Evolutionary conservation across 2,113 vertebrate genomes (phyloP), one percentile per base, ranked within the genome.

Genomic region (Phylloscopus trochiloides): DNA sequence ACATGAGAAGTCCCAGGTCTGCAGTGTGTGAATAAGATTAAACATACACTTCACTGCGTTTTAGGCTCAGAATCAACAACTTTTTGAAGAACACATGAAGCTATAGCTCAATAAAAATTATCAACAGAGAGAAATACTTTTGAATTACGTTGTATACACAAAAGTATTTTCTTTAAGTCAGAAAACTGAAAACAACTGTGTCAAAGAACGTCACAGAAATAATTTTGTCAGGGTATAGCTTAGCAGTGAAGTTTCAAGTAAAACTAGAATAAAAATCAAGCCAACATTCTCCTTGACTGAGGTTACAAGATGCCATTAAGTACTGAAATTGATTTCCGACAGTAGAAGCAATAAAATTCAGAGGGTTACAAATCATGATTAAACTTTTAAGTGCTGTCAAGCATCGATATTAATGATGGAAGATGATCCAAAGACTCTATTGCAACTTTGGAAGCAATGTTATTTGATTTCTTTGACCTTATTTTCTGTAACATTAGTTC

Each of bases 401-500:
- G 78, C 48, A 80, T 47, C 6, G 26, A 74, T 63, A 88, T 80
- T 65, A 88, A 90, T 25, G 66, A 48, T 3, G 19, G 68, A 90
- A 93, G 93, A 73, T n/a, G 32, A 71, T 62, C 25, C 32, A 54
- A 91, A 70, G 52, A 63, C 40, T 22, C 21, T 76, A 40, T 4
- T 75, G 47, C 2, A 11, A 88, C 48, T 87, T 63, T 80, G n/a
- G 22, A 71, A 58, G 62, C 45, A 42, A 86, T 17, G 21, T 61
- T 43, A 65, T 31, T 88, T 62, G 36, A 77, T 76, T 45, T 73
- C 40, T 58, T 87, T 43, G 89, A 89, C 57, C 68, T 96, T 93
- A 92, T 79, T 81, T 96, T 93, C 78, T 94, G 10, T 77, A 61
- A 74, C 75, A 62, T 85, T 81, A 89, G 50, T 15, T 77, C 62